phyloP scores from a whole-genome alignment of 2,888 invertebrate genomes.

The Hylaea fasciaria region DNA sequence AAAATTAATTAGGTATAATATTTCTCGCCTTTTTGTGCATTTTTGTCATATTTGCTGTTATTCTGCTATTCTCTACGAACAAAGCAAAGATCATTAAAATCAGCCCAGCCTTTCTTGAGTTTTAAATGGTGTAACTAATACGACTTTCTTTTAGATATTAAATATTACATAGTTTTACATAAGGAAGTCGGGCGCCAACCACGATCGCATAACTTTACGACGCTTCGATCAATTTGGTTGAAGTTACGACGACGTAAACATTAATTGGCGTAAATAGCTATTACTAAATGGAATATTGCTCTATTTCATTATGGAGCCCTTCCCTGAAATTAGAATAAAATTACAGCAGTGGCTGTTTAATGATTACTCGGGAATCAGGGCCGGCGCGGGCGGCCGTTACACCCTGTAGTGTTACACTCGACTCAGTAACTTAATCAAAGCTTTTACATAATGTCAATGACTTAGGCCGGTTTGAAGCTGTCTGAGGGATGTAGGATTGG shows the following conservation, averaged over 20 bases:
- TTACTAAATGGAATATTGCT: conserved; percentile 14
- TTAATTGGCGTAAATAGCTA: conserved; percentile 14
- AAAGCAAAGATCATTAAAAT: too few relatives aligned
- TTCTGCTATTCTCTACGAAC: too few relatives aligned
- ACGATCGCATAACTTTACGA: background rate
- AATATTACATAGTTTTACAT: too few relatives aligned
- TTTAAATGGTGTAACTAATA: too few relatives aligned
- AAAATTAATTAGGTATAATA: too few relatives aligned
- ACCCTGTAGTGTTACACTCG: conserved; percentile 4
- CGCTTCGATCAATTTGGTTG: too few relatives aligned
- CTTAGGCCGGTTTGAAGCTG: background rate
- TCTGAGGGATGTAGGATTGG: conserved; percentile 4
- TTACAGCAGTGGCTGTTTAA: conserved; percentile 10
- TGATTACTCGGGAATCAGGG: conserved; percentile 19
- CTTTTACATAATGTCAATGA: conserved; percentile 5
- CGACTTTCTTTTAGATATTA: too few relatives aligned
- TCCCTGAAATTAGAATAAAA: conserved; percentile 26
- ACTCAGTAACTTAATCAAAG: conserved; percentile 9
- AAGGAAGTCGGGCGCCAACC: conserved; percentile 4
- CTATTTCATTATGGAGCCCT: conserved; percentile 15
- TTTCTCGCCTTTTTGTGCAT: too few relatives aligned
- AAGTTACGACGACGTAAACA: conserved; percentile 5
- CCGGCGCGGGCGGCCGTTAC: conserved; percentile 20
- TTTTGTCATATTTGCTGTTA: too few relatives aligned
- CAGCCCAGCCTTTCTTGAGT: too few relatives aligned